These are phyloP conservation scores for Saturnia japonica DNA, from an alignment of 2,888 invertebrate genomes.

Conservation along the genomic window DNA sequence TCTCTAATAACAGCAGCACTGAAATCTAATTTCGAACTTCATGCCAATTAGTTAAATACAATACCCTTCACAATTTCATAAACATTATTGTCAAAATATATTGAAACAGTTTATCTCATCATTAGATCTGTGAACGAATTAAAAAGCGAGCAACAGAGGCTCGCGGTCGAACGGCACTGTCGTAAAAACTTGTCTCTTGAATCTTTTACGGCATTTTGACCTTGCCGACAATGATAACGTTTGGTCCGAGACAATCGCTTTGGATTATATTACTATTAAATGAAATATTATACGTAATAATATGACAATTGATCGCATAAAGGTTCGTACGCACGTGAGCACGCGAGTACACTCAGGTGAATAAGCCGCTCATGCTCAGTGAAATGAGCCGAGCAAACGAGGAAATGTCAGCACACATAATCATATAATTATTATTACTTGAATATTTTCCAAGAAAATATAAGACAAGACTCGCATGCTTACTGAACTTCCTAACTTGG, in stretches of 20 bases:
- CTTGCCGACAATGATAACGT: background rate
- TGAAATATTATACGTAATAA: background rate
- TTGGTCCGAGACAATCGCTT: background rate
- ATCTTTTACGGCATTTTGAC: background rate
- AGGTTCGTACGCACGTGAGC: background rate
- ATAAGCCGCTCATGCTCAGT: background rate
- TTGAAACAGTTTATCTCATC: background rate
- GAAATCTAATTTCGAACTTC: background rate
- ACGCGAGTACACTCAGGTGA: background rate
- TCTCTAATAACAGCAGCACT: background rate
- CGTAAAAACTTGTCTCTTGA: conserved; percentile 1
- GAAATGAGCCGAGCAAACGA: background rate
- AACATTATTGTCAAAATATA: background rate
- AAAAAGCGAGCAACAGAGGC: background rate
- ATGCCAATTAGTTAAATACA: background rate
- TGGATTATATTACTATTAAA: conserved; percentile 1
- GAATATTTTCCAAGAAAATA: too few relatives aligned
- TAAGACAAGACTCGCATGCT: too few relatives aligned
- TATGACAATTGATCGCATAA: background rate
- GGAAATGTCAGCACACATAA: background rate
- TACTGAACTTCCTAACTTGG: too few relatives aligned
- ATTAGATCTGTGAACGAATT: background rate
- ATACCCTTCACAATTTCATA: background rate
- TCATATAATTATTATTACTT: too few relatives aligned
- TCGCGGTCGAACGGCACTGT: background rate